A percentile compares a stretch with the other conserved stretches of the same genome.
These are phyloP conservation scores for Nudaria mundana DNA, from an alignment of 2,888 invertebrate genomes.

Conservation along the genomic window DNA sequence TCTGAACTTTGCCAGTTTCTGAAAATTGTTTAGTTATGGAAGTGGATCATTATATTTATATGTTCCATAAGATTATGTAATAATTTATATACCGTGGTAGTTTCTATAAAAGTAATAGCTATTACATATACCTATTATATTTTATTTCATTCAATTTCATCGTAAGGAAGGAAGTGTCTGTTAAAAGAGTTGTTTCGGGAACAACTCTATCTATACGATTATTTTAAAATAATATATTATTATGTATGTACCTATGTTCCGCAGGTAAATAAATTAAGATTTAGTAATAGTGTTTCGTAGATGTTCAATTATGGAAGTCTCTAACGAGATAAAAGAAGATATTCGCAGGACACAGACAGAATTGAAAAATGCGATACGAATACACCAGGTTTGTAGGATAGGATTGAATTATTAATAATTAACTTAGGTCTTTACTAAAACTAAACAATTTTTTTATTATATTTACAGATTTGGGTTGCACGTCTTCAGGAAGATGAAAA, in stretches of 20 bases:
- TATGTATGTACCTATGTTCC: slow-evolving; percentile 8
- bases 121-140: no score
- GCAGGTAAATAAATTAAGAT: slow-evolving; percentile 1
- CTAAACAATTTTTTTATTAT: slow-evolving; percentile 5
- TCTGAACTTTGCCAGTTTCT: no score
- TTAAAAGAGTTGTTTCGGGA: slow-evolving; percentile 25
- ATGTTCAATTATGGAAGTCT: slow-evolving; percentile 76
- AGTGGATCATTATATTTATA: no score
- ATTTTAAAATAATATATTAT: no score
- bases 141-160: no score
- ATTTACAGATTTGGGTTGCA: slow-evolving; percentile 76
- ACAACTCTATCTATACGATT: no score
- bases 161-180: no score
- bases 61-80: no score
- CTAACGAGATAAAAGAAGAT: slow-evolving; percentile 82
- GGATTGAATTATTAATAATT: slow-evolving; percentile 20
- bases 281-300: neutral
- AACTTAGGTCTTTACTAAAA: no score
- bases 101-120: no score
- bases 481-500: slow-evolving; percentile 79
- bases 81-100: no score
- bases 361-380: slow-evolving; percentile 82
- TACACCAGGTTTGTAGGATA: slow-evolving; percentile 79
- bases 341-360: slow-evolving; percentile 82
- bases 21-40: no score